Evolutionary conservation across 1,140 invertebrate genomes (phyloP), one percentile per base, ranked within the genome.

Genomic region (Sycophaga agraensis): DNA sequence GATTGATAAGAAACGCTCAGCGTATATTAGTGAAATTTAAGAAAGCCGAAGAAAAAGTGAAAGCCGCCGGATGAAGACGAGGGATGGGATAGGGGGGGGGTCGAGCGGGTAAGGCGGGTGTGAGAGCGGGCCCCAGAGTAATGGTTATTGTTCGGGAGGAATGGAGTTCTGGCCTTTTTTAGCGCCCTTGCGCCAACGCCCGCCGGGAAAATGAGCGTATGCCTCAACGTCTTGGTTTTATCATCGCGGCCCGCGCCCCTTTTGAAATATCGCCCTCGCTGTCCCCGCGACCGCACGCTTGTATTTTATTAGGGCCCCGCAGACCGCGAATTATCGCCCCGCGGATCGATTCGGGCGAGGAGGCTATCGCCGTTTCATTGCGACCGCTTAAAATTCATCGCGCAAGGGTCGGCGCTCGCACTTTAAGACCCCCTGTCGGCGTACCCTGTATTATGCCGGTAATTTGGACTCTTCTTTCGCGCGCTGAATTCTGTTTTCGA

Each of bases 201-300:
- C 46, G 48, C 53, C 19, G 48, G 35, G 42, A 28, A 54, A 54
- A 43, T 24, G 50, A 46, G 59, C 59, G 34, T 61, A 61, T 61
- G 59, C 59, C 55, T 55, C 50, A 61, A 53, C 31, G 59, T 54
- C 59, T 61, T 61, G 51, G 22, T 61, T 61, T 61, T 61, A 54
- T 61, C 51, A 61, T 61, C 39, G 59, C 34, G 17, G 37, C 35
- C 17, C 35, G 11, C 28, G 28, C 48, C 3, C 1, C 4, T 28
- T 54, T 42, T 59, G 57, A 59, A 59, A 59, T 59, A 59, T 59
- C 35, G 46, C 34, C 17, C 28, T 37, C 55, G 34, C 37, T 45
- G 21, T 24, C 45, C 21, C n/a, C 1, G 22, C 7, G 28, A 31
- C 11, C 28, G 4, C 28, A 19, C 42, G 35, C 56, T 50, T 50